phyloP scores from a whole-genome alignment of 2,797 vertebrate species.

The Melanotaenia nigrans region DNA sequence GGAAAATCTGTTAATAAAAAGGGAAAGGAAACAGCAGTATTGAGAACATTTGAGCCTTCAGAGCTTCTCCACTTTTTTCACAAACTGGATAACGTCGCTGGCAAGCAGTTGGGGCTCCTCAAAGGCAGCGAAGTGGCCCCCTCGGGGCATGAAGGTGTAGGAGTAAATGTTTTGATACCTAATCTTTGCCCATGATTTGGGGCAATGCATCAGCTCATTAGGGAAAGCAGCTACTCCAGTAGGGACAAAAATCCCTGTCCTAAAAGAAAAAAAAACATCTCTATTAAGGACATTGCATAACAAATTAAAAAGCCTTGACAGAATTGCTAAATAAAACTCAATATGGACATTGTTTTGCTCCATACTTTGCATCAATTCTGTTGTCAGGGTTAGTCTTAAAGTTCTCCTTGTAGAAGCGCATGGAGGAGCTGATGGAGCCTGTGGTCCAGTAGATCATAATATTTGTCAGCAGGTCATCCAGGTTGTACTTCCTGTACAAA shows the following conservation, averaged over 20 bases:
- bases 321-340: not conserved
- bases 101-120: constrained; percentile 89
- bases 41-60: constrained; percentile 17
- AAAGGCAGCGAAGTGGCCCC: constrained; percentile 91
- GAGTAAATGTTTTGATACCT: constrained; percentile 80
- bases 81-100: constrained; percentile 85
- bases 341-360: not conserved
- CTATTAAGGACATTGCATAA: not conserved
- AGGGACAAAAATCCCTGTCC: constrained; percentile 81
- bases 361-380: constrained; percentile 73
- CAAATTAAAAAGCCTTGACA: not conserved
- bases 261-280: constrained; percentile 48
- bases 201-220: constrained; percentile 81
- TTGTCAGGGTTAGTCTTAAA: constrained; percentile 43
- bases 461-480: constrained; percentile 90
- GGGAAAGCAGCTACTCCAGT: constrained; percentile 89
- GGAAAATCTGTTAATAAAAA: constrained; percentile 4
- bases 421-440: constrained; percentile 87
- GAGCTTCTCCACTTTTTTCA: constrained; percentile 83
- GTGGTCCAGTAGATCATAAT: constrained; percentile 95
- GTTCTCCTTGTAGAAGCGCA: constrained; percentile 94
- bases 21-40: not conserved
- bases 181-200: constrained; percentile 77
- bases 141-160: constrained; percentile 85
- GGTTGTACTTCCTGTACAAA: constrained; percentile 83